phyloP scores from a whole-genome alignment of 2,888 invertebrate species.

The Caenorhabditis sinica region DNA sequence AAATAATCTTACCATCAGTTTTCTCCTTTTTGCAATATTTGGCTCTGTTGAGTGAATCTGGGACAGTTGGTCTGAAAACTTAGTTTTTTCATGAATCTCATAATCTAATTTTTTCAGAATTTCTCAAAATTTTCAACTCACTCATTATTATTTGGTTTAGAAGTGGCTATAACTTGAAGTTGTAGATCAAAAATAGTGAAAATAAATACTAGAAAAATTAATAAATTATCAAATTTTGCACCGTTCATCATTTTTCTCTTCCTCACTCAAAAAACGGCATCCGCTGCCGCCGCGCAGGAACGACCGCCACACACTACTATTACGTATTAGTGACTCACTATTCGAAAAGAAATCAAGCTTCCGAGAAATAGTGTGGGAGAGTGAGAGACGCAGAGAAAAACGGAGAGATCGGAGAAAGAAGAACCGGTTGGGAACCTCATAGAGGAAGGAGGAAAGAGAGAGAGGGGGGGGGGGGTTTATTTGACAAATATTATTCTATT shows the following conservation, averaged over 20 bases:
- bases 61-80: slow-evolving; percentile 60
- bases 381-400: slow-evolving; percentile 36
- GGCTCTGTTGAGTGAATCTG: slow-evolving; percentile 57
- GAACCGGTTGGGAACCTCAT: slow-evolving; percentile 45
- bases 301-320: not conserved
- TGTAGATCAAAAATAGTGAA: slow-evolving; percentile 1
- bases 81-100: not conserved
- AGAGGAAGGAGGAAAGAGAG: slow-evolving; percentile 2
- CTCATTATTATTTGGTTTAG: slow-evolving; percentile 4
- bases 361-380: not conserved
- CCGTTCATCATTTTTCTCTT: slow-evolving; percentile 10
- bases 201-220: slow-evolving; percentile 6
- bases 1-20: slow-evolving; percentile 30
- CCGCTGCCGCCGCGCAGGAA: not conserved
- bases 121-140: not conserved
- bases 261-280: not conserved
- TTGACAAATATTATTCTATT: slow-evolving; percentile 38
- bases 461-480: slow-evolving; percentile 1
- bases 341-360: slow-evolving; percentile 52
- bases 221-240: not conserved
- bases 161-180: not conserved
- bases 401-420: not conserved
- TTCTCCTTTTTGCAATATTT: slow-evolving; percentile 62
- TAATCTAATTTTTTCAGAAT: not conserved
- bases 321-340: slow-evolving; percentile 57